These are phyloP conservation scores for Sebastes hubbsi DNA, from an alignment of 2,797 vertebrate genomes.

Conservation along the genomic window DNA sequence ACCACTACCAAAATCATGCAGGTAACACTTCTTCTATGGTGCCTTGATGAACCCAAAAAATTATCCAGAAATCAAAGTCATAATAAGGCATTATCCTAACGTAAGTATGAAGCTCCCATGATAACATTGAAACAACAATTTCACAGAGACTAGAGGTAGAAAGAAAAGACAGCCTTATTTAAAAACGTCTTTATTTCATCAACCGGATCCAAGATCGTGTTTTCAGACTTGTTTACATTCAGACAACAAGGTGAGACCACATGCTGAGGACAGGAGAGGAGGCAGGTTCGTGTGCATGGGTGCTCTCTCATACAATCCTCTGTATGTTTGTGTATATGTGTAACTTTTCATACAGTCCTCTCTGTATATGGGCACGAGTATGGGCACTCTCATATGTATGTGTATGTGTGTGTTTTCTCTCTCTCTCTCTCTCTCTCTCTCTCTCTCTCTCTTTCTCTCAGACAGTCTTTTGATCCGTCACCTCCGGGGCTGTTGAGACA, in stretches of 20 bases:
- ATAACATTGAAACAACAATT: neutral
- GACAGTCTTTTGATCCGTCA: constrained; percentile 72
- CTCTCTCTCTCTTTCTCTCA: constrained; percentile 60
- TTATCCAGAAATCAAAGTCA: neutral
- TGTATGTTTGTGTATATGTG: constrained; percentile 30
- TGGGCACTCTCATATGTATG: constrained; percentile 26
- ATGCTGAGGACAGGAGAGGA: constrained; percentile 73
- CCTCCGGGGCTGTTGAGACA: constrained; percentile 66
- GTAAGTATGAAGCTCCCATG: neutral
- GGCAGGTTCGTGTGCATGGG: constrained; percentile 65
- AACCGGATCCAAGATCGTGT: constrained; percentile 46
- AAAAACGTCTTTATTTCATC: constrained; percentile 78
- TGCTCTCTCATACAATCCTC: constrained; percentile 52
- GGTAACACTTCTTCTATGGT: neutral
- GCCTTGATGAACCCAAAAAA: neutral
- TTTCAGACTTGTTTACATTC: constrained; percentile 76
- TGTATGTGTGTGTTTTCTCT: constrained; percentile 11
- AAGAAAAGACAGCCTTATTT: constrained; percentile 33
- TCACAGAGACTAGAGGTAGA: neutral
- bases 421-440: too few relatives aligned
- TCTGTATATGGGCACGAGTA: constrained; percentile 44
- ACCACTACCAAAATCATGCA: neutral
- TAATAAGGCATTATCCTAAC: neutral
- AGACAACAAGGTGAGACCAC: constrained; percentile 73
- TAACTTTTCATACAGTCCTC: constrained; percentile 54